A percentile compares a stretch with the other conserved stretches of the same genome.
Evolutionary conservation across 2,797 vertebrate species (phyloP).

Genomic region (Epinephelus awoara): DNA sequence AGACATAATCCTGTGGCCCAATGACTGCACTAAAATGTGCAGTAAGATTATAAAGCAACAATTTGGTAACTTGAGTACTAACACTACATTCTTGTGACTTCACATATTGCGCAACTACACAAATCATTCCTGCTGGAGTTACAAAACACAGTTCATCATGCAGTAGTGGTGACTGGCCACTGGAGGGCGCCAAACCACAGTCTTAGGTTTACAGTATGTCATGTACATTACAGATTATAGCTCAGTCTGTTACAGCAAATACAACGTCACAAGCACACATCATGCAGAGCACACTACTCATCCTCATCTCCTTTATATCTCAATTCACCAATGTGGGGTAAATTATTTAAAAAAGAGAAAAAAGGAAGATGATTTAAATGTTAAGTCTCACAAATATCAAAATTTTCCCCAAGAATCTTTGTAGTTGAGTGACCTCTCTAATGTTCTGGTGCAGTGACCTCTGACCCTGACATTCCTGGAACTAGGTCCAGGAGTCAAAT

Average conservation of each 20-base stretch:
- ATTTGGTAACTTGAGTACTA: too few species aligned
- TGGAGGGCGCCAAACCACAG: not conserved
- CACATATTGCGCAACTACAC: too few species aligned
- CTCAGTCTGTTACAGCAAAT: too few species aligned
- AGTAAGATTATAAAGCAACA: not conserved
- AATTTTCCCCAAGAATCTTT: not conserved
- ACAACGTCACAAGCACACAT: too few species aligned
- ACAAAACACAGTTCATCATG: not conserved
- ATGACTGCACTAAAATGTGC: not conserved
- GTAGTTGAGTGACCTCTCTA: not conserved
- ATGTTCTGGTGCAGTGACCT: slow-evolving; percentile 4
- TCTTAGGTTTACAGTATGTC: too few species aligned
- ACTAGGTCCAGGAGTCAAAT: not conserved
- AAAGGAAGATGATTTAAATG: not conserved
- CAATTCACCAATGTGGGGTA: too few species aligned
- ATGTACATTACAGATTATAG: too few species aligned
- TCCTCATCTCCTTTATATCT: not conserved
- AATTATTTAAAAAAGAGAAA: not conserved
- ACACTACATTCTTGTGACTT: too few species aligned
- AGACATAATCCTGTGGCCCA: not conserved
- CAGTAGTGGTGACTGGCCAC: not conserved
- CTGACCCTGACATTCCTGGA: not conserved
- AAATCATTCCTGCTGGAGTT: not conserved
- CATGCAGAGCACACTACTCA: not conserved
- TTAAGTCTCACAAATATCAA: not conserved